These are phyloP conservation scores for Peromyscus polionotus DNA, from an alignment of 2,113 vertebrate species.

Conservation along the genomic window DNA sequence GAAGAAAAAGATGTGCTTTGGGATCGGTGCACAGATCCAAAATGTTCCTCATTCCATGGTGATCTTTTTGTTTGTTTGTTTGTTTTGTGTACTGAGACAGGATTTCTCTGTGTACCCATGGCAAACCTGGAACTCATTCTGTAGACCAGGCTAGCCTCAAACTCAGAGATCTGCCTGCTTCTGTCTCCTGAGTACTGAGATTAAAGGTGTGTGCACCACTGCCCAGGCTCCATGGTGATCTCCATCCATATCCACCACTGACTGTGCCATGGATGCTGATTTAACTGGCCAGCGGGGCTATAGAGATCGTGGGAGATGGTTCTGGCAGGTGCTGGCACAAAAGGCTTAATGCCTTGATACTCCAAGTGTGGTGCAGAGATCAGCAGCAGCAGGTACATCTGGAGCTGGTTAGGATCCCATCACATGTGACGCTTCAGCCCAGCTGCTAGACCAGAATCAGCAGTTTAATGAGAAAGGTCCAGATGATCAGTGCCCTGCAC, in stretches of 20 bases:
- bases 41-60: fast-evolving
- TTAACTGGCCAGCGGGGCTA: not conserved
- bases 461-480: not conserved
- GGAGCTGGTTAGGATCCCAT: not conserved
- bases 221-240: not conserved
- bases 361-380: not conserved
- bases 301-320: not conserved
- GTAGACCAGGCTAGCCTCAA: not conserved
- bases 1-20: slow-evolving; percentile 51
- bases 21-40: not conserved
- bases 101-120: not conserved
- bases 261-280: not conserved
- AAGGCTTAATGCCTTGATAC: not conserved
- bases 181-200: not conserved
- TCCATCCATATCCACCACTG: not conserved
- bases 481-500: not conserved
- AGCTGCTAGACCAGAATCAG: not conserved
- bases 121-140: not conserved
- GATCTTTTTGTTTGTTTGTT: not conserved
- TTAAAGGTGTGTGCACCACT: not conserved
- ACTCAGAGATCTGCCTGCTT: not conserved
- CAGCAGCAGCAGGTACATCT: not conserved
- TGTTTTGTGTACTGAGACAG: not conserved
- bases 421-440: not conserved
- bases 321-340: not conserved